These are phyloP conservation scores for Microtus pennsylvanicus DNA, from an alignment of 2,113 vertebrate genomes.

Conservation along the genomic window DNA sequence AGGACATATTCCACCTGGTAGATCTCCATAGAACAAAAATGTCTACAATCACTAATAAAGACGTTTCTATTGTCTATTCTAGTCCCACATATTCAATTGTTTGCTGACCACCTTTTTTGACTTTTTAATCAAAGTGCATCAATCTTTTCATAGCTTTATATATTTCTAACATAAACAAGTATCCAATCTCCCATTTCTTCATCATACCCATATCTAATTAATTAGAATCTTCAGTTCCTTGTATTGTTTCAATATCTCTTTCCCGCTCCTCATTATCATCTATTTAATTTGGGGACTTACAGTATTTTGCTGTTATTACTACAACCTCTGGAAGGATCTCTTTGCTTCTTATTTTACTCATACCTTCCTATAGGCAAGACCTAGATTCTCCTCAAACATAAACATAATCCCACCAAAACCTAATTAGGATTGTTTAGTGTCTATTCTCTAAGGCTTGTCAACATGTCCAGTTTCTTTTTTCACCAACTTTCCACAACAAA, in stretches of 20 bases:
- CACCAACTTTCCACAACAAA: background rate
- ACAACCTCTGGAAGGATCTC: background rate
- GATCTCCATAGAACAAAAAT: background rate
- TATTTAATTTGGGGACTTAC: background rate
- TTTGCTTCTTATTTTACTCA: background rate
- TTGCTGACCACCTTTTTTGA: background rate
- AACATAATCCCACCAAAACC: background rate
- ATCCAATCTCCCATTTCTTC: background rate
- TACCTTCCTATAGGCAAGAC: background rate
- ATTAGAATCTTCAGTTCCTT: background rate
- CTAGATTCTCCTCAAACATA: slow-evolving; percentile 7
- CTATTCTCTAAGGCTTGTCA: background rate
- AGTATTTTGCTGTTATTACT: background rate
- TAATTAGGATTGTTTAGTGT: background rate
- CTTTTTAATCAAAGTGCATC: background rate
- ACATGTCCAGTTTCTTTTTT: background rate
- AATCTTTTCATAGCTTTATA: background rate
- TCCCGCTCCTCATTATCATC: background rate
- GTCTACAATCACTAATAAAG: background rate
- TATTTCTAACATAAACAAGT: background rate
- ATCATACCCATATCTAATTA: background rate
- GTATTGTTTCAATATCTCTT: background rate
- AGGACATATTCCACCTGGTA: background rate
- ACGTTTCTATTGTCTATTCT: background rate
- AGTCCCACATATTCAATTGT: background rate